phyloP scores from a whole-genome alignment of 2,113 vertebrate species.

The Marcusenius ussheri region DNA sequence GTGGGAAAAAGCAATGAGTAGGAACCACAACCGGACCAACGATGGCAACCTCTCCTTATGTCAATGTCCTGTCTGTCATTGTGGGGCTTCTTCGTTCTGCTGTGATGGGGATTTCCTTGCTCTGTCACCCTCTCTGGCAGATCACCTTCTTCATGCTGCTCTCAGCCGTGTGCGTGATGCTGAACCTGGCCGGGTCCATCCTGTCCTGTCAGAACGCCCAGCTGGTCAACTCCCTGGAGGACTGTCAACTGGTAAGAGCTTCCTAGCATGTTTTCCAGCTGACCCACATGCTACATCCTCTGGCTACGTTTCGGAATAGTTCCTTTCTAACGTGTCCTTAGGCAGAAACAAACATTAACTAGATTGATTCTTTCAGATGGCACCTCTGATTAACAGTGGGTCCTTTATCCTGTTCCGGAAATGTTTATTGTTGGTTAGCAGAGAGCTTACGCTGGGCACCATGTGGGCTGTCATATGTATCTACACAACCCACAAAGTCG shows the following conservation, averaged over 20 bases:
- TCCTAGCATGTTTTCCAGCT: constrained; percentile 9
- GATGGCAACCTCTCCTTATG: not conserved
- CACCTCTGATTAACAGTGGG: not conserved
- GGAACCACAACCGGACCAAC: not conserved
- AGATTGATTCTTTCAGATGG: not conserved
- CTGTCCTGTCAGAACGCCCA: constrained; percentile 98
- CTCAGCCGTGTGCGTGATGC: constrained; percentile 95
- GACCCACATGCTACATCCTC: not conserved
- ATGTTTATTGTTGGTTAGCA: not conserved
- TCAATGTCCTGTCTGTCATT: not conserved
- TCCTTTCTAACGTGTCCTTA: not conserved
- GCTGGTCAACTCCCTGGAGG: constrained; percentile 88
- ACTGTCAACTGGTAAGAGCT: constrained; percentile 93
- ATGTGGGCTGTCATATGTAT: constrained; percentile 3
- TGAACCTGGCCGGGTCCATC: constrained; percentile 94
- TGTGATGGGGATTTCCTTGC: not conserved
- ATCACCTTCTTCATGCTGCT: constrained; percentile 98
- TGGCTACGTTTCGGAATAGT: not conserved
- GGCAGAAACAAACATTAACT: not conserved
- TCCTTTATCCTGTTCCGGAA: not conserved
- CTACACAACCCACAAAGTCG: not conserved
- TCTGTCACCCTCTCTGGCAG: constrained; percentile 48
- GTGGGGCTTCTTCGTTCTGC: not conserved
- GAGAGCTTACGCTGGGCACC: not conserved
- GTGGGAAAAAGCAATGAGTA: not conserved